Conservation (phyloP, 2,113 vertebrate genomes). For the Calidris pugnax region DNA sequence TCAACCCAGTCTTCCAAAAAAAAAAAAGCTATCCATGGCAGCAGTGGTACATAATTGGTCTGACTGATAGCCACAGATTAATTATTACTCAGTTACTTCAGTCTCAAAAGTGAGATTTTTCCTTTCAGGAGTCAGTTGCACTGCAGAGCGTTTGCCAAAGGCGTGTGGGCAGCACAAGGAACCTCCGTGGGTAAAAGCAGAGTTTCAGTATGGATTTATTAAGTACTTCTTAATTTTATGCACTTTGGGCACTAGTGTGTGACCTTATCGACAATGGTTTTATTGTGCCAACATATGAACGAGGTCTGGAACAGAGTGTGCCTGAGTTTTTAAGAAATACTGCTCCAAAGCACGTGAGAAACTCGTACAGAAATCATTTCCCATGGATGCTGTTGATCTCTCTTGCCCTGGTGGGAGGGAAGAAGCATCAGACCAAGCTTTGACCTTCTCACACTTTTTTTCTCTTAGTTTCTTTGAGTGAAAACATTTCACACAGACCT, state of each 20-base stretch:
- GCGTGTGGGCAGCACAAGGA: neutral
- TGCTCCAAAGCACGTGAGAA: neutral
- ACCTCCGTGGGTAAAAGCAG: neutral
- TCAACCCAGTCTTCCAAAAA: neutral
- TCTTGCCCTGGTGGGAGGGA: neutral
- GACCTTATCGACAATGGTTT: neutral
- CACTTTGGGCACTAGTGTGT: neutral
- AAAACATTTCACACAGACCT: neutral
- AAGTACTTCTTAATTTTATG: neutral
- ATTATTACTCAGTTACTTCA: neutral
- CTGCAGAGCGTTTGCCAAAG: neutral
- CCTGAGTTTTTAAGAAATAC: neutral
- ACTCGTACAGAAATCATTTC: neutral
- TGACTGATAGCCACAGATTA: neutral
- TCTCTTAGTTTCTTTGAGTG: neutral
- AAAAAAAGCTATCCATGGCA: neutral
- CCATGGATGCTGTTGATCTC: neutral
- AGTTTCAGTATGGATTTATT: neutral
- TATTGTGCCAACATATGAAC: neutral
- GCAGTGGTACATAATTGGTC: neutral
- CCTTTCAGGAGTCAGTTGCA: neutral
- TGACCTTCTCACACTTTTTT: neutral
- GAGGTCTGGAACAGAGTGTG: neutral
- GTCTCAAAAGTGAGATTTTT: neutral
- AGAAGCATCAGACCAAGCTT: neutral